Percentiles rank a stretch among this genome's conserved stretches.
Conservation (phyloP, 2,113 vertebrate genomes). For the Siniperca knerii region DNA sequence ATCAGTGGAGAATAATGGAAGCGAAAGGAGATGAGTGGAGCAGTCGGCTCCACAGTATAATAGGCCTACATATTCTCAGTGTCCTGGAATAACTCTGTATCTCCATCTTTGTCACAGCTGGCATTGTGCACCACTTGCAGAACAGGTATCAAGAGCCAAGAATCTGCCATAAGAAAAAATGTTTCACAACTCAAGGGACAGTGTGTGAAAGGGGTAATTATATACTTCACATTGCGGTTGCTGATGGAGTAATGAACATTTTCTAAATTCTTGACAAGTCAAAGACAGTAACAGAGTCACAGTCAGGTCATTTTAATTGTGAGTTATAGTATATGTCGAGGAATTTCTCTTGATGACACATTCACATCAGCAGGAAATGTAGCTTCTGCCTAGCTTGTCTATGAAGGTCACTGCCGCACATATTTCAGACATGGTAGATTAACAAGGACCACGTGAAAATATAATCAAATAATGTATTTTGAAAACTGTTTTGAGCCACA, state of each 20-base stretch:
- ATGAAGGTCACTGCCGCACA: not conserved
- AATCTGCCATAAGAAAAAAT: conserved; percentile 48
- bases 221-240: conserved; percentile 1
- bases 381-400: not conserved
- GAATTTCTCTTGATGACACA: not conserved
- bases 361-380: not conserved
- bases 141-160: conserved; percentile 57
- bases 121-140: conserved; percentile 61
- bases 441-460: not conserved
- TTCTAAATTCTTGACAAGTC: conserved; percentile 27
- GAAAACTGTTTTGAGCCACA: not conserved
- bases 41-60: conserved; percentile 65
- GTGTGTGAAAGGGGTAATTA: conserved; percentile 34
- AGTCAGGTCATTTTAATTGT: conserved; percentile 16
- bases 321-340: not conserved
- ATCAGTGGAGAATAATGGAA: conserved; percentile 83
- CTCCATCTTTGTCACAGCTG: conserved; percentile 58
- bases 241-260: conserved; percentile 48
- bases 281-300: conserved; percentile 18
- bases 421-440: not conserved
- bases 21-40: conserved; percentile 64
- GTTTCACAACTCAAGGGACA: conserved; percentile 22
- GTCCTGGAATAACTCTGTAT: conserved; percentile 70
- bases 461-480: not conserved
- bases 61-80: conserved; percentile 64